Percentiles rank a stretch among this genome's conserved stretches.
Evolutionary conservation across 1,140 invertebrate genomes (phyloP).

Genomic region (Galendromus occidentalis): DNA sequence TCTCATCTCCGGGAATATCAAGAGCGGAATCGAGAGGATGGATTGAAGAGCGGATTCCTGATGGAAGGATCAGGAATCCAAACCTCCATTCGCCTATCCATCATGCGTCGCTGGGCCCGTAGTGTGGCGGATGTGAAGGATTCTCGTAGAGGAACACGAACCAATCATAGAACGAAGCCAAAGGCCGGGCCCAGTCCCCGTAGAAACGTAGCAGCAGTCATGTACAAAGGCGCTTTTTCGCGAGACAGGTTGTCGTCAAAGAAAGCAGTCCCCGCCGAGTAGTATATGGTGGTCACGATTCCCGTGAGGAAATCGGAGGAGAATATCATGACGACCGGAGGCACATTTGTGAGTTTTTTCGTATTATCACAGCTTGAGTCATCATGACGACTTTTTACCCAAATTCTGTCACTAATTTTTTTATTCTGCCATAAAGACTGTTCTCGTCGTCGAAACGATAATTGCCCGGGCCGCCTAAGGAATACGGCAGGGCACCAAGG

Average conservation of each 20-base stretch:
- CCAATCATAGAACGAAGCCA: slow-evolving; percentile 16
- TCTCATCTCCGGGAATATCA: slow-evolving; percentile 14
- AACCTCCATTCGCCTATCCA: slow-evolving; percentile 24
- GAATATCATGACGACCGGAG: slow-evolving; percentile 16
- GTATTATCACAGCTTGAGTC: neutral
- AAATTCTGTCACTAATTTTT: neutral
- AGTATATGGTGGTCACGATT: slow-evolving; percentile 17
- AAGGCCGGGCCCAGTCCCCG: slow-evolving; percentile 16
- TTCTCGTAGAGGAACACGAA: slow-evolving; percentile 16
- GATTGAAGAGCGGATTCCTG: slow-evolving; percentile 15
- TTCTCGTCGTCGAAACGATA: neutral
- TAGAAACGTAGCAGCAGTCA: neutral
- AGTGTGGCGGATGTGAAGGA: slow-evolving; percentile 16
- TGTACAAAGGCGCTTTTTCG: slow-evolving; percentile 22
- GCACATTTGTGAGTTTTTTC: slow-evolving; percentile 14
- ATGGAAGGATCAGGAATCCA: slow-evolving; percentile 20
- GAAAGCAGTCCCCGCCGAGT: slow-evolving; percentile 23
- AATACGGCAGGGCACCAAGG: neutral
- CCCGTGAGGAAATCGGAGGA: slow-evolving; percentile 17
- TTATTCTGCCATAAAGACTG: no score
- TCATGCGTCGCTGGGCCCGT: slow-evolving; percentile 18
- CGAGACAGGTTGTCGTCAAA: slow-evolving; percentile 26
- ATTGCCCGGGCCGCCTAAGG: neutral
- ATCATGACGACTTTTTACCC: neutral
- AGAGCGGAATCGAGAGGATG: slow-evolving; percentile 17